Percentiles rank a stretch among this genome's conserved stretches.
These are phyloP conservation scores for Siniperca scherzeri DNA, from an alignment of 2,797 vertebrate genomes.

Conservation along the genomic window DNA sequence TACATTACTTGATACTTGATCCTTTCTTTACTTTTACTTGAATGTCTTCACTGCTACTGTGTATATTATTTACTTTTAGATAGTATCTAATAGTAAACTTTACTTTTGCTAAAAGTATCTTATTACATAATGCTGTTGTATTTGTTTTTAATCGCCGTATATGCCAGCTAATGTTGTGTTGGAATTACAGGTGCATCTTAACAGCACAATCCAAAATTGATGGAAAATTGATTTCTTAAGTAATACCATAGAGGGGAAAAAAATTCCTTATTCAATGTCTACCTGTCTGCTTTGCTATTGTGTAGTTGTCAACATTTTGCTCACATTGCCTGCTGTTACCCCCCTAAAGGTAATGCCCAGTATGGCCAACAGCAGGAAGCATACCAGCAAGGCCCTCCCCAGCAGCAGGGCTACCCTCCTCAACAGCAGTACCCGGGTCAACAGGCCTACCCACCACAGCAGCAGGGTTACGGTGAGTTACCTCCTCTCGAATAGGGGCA, in stretches of 20 bases:
- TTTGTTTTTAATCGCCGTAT: conserved; percentile 1
- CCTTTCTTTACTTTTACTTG: not conserved
- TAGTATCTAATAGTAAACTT: not conserved
- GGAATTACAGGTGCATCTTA: conserved; percentile 1
- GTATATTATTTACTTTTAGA: conserved; percentile 2
- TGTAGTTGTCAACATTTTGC: conserved; percentile 8
- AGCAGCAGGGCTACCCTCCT: conserved; percentile 95
- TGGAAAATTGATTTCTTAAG: not conserved
- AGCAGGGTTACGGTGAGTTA: conserved; percentile 95
- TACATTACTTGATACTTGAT: not conserved
- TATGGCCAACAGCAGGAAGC: conserved; percentile 97
- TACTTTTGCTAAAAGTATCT: not conserved
- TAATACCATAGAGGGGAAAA: not conserved
- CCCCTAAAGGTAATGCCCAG: conserved; percentile 92
- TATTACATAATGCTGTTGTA: conserved; percentile 5
- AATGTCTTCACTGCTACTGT: not conserved
- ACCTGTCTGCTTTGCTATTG: conserved; percentile 16
- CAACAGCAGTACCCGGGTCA: conserved; percentile 94
- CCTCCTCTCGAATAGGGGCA: not conserved
- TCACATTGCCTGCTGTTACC: conserved; percentile 64
- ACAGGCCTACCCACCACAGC: conserved; percentile 96
- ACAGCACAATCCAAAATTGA: not conserved
- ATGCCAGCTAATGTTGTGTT: conserved; percentile 21
- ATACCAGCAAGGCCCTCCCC: conserved; percentile 96
- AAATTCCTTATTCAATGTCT: not conserved